Evolutionary conservation across 53 echinoderm and acorn worm species (phyloP).

Genomic region (Paelopatides confundens): DNA sequence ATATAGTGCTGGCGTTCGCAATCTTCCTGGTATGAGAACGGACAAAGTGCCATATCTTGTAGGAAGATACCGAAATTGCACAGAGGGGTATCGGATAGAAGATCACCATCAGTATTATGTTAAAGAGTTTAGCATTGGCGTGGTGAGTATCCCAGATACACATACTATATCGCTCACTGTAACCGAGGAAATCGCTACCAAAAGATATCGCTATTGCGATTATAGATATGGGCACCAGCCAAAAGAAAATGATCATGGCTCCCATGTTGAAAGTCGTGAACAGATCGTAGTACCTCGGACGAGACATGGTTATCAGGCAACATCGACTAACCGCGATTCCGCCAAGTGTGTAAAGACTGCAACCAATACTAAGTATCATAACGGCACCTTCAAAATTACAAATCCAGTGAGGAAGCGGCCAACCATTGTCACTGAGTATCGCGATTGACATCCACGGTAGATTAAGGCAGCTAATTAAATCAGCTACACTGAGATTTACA

Average conservation of each 20-base stretch:
- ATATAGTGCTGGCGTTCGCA: constrained; percentile 43
- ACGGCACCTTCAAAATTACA: constrained; percentile 71
- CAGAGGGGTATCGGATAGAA: constrained; percentile 78
- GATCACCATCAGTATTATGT: constrained; percentile 63
- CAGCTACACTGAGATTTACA: constrained; percentile 64
- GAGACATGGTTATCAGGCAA: constrained; percentile 78
- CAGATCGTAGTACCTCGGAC: constrained; percentile 64
- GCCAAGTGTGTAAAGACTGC: constrained; percentile 86
- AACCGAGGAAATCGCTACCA: constrained; percentile 71
- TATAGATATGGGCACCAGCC: constrained; percentile 74
- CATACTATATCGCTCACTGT: constrained; percentile 76
- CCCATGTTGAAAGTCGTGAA: constrained; percentile 67
- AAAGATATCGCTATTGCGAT: constrained; percentile 66
- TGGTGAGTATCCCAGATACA: constrained; percentile 87
- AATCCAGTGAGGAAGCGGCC: constrained; percentile 73
- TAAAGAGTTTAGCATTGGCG: constrained; percentile 68
- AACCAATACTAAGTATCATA: constrained; percentile 75
- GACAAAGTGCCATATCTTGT: constrained; percentile 82
- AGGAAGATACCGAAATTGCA: constrained; percentile 30
- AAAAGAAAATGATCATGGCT: constrained; percentile 58
- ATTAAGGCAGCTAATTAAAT: constrained; percentile 46
- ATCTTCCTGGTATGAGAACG: constrained; percentile 68
- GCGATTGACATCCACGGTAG: constrained; percentile 51
- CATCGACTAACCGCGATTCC: constrained; percentile 87
- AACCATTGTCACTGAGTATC: constrained; percentile 49